Evolutionary conservation across 1,140 invertebrate genomes (phyloP).

Genomic region (Notospermus geniculatus): DNA sequence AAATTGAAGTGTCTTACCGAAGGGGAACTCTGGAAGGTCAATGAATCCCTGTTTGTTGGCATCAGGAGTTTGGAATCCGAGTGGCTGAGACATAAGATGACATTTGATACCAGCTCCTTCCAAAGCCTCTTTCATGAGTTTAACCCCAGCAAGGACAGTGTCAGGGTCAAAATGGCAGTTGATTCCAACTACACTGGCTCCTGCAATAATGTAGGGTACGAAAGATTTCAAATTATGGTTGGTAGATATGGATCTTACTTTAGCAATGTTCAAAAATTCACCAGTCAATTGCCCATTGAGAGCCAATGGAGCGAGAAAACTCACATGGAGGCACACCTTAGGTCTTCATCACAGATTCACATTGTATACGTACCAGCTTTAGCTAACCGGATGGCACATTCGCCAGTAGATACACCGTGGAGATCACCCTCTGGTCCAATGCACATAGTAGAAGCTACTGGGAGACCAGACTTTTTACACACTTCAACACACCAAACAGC

Average conservation of each 20-base stretch:
- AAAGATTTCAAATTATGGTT: no score
- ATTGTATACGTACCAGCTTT: conserved; percentile 38
- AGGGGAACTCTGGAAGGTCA: conserved; percentile 57
- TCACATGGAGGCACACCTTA: no score
- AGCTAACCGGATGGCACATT: conserved; percentile 56
- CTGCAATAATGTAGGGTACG: conserved; percentile 14
- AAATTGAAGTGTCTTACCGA: conserved; percentile 48
- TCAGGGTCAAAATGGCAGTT: conserved; percentile 58
- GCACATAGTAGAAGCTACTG: conserved; percentile 55
- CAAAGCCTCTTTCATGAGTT: conserved; percentile 52
- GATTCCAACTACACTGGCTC: conserved; percentile 54
- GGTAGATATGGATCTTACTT: no score
- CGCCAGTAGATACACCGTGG: conserved; percentile 45
- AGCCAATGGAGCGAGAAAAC: no score
- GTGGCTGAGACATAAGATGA: conserved; percentile 53
- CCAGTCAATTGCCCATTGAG: no score
- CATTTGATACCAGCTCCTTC: conserved; percentile 39
- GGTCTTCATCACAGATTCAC: no score
- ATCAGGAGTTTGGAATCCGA: conserved; percentile 54
- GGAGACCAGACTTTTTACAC: conserved; percentile 34
- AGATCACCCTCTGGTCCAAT: conserved; percentile 56
- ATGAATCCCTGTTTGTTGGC: conserved; percentile 56
- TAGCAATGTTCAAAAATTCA: no score
- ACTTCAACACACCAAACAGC: conserved; percentile 57
- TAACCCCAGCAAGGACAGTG: conserved; percentile 41